phyloP scores from a whole-genome alignment of 2,888 invertebrate genomes.

The Cantharis nigra region DNA sequence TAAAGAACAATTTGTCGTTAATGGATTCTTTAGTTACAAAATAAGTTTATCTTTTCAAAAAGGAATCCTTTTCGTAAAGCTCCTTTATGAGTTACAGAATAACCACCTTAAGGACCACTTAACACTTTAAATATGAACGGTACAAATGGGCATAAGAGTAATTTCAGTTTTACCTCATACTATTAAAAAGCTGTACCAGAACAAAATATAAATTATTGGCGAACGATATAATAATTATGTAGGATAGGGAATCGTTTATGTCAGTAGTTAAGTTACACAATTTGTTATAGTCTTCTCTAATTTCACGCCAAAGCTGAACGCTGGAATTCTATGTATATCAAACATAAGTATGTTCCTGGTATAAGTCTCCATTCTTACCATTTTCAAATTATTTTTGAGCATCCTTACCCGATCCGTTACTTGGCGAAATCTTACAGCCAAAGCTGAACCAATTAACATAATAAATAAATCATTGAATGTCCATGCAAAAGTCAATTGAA shows the following conservation, averaged over 20 bases:
- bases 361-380: not conserved
- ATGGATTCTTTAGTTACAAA: no score
- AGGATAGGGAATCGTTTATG: conserved; percentile 65
- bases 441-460: conserved; percentile 44
- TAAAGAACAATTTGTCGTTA: no score
- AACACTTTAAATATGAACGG: no score
- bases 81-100: no score
- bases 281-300: conserved; percentile 68
- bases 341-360: not conserved
- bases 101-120: no score
- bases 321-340: not conserved
- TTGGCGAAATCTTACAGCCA: conserved; percentile 48
- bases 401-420: conserved; percentile 36
- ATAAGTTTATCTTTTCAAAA: no score
- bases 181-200: conserved; percentile 70
- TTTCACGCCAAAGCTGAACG: conserved; percentile 60
- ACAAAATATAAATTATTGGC: conserved; percentile 74
- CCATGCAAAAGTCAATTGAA: conserved; percentile 44
- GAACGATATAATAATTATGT: conserved; percentile 69
- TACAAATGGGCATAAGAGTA: no score
- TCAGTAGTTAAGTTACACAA: conserved; percentile 64
- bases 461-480: conserved; percentile 49
- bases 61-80: no score
- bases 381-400: not conserved
- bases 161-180: conserved; percentile 54